Percentiles rank a stretch among this genome's conserved stretches.
phyloP scores from a whole-genome alignment of 2,888 invertebrate species.

The Omphaloscelis lunosa region DNA sequence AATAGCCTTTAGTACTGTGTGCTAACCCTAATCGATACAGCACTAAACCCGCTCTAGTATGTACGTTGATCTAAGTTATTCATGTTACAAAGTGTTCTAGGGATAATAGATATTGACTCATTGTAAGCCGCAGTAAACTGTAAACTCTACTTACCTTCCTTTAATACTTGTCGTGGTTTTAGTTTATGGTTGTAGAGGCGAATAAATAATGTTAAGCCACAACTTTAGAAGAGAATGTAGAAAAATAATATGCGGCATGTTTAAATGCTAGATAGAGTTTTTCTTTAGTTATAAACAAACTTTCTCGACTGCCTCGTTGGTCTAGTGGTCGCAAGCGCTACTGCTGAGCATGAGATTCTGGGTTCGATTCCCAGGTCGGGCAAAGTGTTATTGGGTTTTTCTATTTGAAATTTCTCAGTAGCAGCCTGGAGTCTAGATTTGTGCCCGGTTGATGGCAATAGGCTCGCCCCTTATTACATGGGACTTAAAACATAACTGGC shows the following conservation, averaged over 20 bases:
- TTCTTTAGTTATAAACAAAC: neutral
- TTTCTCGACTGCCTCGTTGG: no score
- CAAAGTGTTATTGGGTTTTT: no score
- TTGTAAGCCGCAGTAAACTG: conserved; percentile 41
- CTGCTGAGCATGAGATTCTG: no score
- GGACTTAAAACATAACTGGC: no score
- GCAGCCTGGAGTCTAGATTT: no score
- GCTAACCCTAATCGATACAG: conserved; percentile 50
- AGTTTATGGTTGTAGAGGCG: conserved; percentile 39
- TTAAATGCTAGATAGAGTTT: no score
- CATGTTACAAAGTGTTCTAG: conserved; percentile 52
- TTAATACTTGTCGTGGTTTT: conserved; percentile 43
- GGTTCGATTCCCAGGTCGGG: no score
- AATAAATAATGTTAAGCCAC: conserved; percentile 27
- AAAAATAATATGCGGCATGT: neutral
- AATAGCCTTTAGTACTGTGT: neutral
- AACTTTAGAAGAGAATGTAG: neutral
- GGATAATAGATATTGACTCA: conserved; percentile 54
- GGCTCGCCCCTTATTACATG: no score
- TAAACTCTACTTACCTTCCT: conserved; percentile 52
- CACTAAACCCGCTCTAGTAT: conserved; percentile 42
- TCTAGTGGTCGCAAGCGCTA: no score
- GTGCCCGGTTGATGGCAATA: no score
- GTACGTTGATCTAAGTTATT: conserved; percentile 61
- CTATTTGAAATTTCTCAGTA: no score